Percentiles rank a stretch among this genome's conserved stretches.
Evolutionary conservation across 2,113 vertebrate species (phyloP).

Genomic region (Phasianus colchicus): DNA sequence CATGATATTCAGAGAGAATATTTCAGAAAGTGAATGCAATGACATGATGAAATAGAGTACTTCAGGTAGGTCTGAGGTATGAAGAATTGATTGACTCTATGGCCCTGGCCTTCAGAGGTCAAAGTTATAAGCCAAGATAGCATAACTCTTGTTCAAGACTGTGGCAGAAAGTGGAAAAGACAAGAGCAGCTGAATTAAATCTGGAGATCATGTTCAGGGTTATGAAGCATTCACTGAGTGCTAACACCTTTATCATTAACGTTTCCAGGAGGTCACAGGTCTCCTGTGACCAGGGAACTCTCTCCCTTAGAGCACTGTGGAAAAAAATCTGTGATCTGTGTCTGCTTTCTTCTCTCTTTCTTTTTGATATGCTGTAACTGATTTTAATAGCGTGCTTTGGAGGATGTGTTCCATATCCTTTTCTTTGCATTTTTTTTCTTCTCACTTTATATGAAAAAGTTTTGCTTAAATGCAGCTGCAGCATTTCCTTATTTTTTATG

Average conservation of each 20-base stretch:
- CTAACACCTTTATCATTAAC: conserved; percentile 25
- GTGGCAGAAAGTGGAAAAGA: conserved; percentile 23
- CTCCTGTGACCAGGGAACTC: background rate
- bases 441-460: background rate
- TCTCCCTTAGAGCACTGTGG: background rate
- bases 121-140: conserved; percentile 46
- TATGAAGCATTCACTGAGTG: background rate
- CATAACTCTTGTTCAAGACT: background rate
- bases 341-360: background rate
- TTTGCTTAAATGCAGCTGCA: background rate
- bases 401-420: background rate
- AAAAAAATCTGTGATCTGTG: background rate
- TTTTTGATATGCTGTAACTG: background rate
- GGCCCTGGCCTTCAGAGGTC: conserved; percentile 25
- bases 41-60: conserved; percentile 1
- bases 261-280: conserved; percentile 9
- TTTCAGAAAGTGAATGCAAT: background rate
- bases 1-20: background rate
- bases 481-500: background rate
- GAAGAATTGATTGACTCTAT: conserved; percentile 54
- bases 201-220: conserved; percentile 18
- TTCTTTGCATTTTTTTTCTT: background rate
- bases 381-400: background rate
- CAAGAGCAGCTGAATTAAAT: conserved; percentile 45
- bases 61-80: conserved; percentile 2